Base-by-base conservation (phyloP, 2,797 vertebrate genomes). In the Hippocampus kuda region DNA sequence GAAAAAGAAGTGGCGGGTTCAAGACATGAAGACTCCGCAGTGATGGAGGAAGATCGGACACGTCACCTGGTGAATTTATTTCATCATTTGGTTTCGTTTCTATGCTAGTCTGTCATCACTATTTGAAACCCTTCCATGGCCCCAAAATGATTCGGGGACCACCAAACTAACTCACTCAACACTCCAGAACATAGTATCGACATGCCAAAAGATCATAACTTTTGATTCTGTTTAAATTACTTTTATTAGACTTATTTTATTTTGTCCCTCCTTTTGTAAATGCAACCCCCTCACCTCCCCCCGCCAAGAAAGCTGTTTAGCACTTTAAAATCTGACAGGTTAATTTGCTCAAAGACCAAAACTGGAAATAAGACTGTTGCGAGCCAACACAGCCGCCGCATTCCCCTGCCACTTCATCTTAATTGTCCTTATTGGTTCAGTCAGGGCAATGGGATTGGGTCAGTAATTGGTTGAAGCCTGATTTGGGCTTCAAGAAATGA, bases 381-480 rank as follows among this genome's bases (percentile, higher is more conserved):
- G 5, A 62, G 4, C 18, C 18, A 11, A 24, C 27, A 34, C 59
- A 7, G 6, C 5, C 27, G 6, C 13, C 27, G 4, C 34, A 20
- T 5, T 30, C 22, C 38, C 61, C 22, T 15, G 16, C 38, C 4
- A 7, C 18, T n/a, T 24, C 38, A 42, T 13, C 41, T 10, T 65
- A 48, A 65, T 46, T 65, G 41, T 26, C 42, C 15, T 65, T 65
- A 65, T 48, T 46, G 63, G 42, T n/a, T 65, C 13, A 26, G 42
- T 48, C 42, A 16, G 26, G 42, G 12, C 18, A 48, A 46, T 16
- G 42, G 42, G 2, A 65, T 63, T 24, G 22, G 41, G 2, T 63
- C 5, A 22, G 38, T 63, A 44, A 48, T 48, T 65, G 42, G 42
- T 3, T 3, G 44, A 48, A 48, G 15, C 5, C 13, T 24, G 20